Percentiles rank a stretch among this genome's conserved stretches.
These are phyloP conservation scores for Danionella dracula DNA, from an alignment of 2,797 vertebrate genomes.

Conservation along the genomic window DNA sequence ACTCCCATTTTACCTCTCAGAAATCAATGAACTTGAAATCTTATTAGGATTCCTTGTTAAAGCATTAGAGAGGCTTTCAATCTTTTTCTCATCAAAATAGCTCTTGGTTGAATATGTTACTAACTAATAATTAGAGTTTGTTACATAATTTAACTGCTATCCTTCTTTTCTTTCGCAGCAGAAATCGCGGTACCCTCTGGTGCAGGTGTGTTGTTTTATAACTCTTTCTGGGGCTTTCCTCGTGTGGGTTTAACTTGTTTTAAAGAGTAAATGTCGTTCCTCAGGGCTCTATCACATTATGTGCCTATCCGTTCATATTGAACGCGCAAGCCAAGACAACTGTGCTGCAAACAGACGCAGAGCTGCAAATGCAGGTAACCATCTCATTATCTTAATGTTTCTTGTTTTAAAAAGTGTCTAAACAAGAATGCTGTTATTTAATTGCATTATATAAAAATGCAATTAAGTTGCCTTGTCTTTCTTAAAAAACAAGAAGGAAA, in stretches of 20 bases:
- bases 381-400: background rate
- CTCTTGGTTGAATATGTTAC: too few species aligned
- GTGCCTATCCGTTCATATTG: slow-evolving; percentile 96
- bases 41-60: too few species aligned
- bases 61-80: too few species aligned
- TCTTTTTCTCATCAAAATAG: too few species aligned
- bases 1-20: too few species aligned
- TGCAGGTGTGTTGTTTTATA: slow-evolving; percentile 73
- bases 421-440: background rate
- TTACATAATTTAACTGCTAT: slow-evolving; percentile 18
- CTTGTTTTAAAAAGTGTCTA: background rate
- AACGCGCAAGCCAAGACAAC: slow-evolving; percentile 97
- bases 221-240: background rate
- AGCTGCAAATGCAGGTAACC: slow-evolving; percentile 95
- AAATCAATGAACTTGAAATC: too few species aligned
- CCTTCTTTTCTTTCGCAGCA: slow-evolving; percentile 49
- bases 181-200: slow-evolving; percentile 85
- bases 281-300: slow-evolving; percentile 87
- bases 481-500: too few species aligned
- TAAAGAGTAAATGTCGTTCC: slow-evolving; percentile 24
- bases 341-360: slow-evolving; percentile 95
- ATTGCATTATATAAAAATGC: too few species aligned
- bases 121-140: too few species aligned
- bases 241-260: too few species aligned
- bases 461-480: too few species aligned